Evolutionary conservation across 2,797 vertebrate species (phyloP), one percentile per base, ranked within the genome.

Genomic region (Anguilla obscura): DNA sequence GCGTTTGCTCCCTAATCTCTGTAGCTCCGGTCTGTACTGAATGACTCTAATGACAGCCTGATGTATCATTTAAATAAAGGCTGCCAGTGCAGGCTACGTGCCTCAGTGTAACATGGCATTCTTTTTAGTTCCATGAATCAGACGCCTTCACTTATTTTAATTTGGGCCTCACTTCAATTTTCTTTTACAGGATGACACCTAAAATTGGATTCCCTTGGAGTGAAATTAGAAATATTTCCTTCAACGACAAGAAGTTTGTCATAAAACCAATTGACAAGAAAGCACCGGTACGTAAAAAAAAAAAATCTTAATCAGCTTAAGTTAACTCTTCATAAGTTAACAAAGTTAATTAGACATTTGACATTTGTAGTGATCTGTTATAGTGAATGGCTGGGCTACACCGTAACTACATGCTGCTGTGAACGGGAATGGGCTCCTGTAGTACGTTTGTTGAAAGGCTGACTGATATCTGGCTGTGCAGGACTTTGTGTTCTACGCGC

Each of bases 121-220:
- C 30, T 76, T 76, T 71, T 36, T 36, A 36, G 27, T 36, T 4
- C 10, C 14, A 3, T 76, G 1, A 14, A 18, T 5, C 71, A 76
- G 33, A 76, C 33, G 69, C 69, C 8, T 30, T 74, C 33, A 18
- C 71, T 76, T 33, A 33, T 33, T 3, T 76, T 33, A 36, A 76
- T 36, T 76, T 76, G 12, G 3, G 18, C 71, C 71, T 76, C 30
- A 36, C 33, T n/a, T n/a, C 63, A 27, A 24, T 69, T 50, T 16
- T 0, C 54, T 52, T 33, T 21, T 52, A 85, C 93, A 99, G 98
- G 94, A 95, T 99, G 96, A 99, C 98, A 74, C 98, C 98, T 0
- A 99, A 99, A 95, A 99, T 99, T 89, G 98, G 98, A 89, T 99
- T 99, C 91, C 98, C 98, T 30, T 99, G 98, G 98, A 99, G 98